Evolutionary conservation across 2,797 vertebrate species (phyloP).

Genomic region (Babyrousa celebensis): DNA sequence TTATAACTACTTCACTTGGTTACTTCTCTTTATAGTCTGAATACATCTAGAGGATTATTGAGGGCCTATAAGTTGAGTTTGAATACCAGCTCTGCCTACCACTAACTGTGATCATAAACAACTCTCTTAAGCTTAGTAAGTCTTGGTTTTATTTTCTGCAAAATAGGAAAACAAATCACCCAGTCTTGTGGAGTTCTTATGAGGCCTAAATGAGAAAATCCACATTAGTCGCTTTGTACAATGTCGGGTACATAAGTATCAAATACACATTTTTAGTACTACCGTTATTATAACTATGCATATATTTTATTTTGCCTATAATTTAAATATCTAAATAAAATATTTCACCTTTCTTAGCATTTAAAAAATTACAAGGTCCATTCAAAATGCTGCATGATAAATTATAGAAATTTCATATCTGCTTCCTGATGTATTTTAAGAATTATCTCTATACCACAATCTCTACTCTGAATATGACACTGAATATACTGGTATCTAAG

Average conservation of each 20-base stretch:
- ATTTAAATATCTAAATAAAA: background rate
- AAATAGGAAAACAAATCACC: background rate
- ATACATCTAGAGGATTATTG: background rate
- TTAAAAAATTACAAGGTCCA: constrained; percentile 34
- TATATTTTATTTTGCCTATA: constrained; percentile 11
- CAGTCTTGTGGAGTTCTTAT: background rate
- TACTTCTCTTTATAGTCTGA: background rate
- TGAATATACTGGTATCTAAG: background rate
- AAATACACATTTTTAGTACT: background rate
- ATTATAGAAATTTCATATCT: background rate
- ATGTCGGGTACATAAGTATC: background rate
- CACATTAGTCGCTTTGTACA: background rate
- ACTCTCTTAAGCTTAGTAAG: background rate
- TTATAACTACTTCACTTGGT: background rate
- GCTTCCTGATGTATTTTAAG: background rate
- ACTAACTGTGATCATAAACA: background rate
- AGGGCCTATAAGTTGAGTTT: background rate
- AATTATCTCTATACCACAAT: background rate
- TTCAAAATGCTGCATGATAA: background rate
- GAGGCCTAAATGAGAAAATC: background rate
- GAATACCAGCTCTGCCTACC: background rate
- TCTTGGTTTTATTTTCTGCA: constrained; percentile 17
- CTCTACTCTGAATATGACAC: background rate
- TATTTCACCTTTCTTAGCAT: constrained; percentile 4
- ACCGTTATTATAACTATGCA: background rate